Conservation (phyloP, 1,140 invertebrate genomes). For the Trachelipus rathkii region DNA sequence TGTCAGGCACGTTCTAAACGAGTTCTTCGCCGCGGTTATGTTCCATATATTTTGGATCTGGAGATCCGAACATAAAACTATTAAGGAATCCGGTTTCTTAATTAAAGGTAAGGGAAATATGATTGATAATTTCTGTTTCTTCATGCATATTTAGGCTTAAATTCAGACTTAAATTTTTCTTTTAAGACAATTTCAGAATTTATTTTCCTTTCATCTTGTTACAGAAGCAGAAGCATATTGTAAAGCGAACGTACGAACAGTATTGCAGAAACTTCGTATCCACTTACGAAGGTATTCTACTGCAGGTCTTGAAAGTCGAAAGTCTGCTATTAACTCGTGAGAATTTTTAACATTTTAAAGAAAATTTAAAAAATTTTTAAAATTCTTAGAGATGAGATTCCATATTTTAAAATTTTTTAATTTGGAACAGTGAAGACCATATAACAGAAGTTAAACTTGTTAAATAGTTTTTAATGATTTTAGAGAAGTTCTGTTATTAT, state of each 20-base stretch:
- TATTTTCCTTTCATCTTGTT: not conserved
- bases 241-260: constrained; percentile 44
- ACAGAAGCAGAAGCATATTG: constrained; percentile 46
- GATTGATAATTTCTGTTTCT: not conserved
- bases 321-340: not conserved
- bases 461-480: too few species aligned
- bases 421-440: too few species aligned
- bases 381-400: too few species aligned
- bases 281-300: constrained; percentile 42
- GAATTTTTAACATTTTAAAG: too few species aligned
- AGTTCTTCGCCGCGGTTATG: constrained; percentile 55
- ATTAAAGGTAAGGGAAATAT: constrained; percentile 53
- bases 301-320: not conserved
- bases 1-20: constrained; percentile 54
- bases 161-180: not conserved
- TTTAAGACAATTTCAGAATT: not conserved
- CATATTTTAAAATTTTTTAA: too few species aligned
- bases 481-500: too few species aligned
- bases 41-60: constrained; percentile 54
- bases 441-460: too few species aligned
- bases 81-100: constrained; percentile 56
- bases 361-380: too few species aligned
- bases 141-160: not conserved
- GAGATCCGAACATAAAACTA: constrained; percentile 56
- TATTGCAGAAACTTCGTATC: constrained; percentile 41